A percentile compares a stretch with the other conserved stretches of the same genome.
phyloP scores from a whole-genome alignment of 2,888 invertebrate genomes.

The Rhagonycha lutea region DNA sequence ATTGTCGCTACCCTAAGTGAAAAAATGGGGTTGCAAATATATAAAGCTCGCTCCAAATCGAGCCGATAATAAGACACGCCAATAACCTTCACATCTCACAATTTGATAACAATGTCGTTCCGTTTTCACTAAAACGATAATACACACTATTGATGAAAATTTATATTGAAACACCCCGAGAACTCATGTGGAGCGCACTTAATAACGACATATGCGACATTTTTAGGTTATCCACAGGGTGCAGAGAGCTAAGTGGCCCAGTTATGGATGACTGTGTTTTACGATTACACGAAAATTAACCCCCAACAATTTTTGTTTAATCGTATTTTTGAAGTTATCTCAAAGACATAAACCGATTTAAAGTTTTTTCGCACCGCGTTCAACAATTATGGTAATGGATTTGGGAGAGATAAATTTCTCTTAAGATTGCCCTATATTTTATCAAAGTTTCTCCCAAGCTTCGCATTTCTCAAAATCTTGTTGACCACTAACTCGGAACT shows the following conservation, averaged over 20 bases:
- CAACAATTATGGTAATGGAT: background rate
- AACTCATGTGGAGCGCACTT: constrained; percentile 17
- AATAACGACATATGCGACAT: constrained; percentile 27
- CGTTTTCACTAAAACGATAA: background rate
- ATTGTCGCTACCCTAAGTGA: constrained; percentile 16
- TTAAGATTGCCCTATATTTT: background rate
- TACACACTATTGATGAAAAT: constrained; percentile 11
- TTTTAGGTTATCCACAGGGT: constrained; percentile 5
- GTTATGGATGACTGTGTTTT: constrained; percentile 6
- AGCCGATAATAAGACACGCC: constrained; percentile 10
- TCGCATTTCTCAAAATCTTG: constrained; percentile 3
- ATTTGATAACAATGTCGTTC: constrained; percentile 13
- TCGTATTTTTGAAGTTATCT: background rate
- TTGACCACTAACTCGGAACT: constrained; percentile 16
- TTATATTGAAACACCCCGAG: constrained; percentile 13
- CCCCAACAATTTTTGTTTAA: background rate
- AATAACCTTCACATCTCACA: constrained; percentile 4
- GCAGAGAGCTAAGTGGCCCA: constrained; percentile 11
- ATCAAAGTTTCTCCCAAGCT: background rate
- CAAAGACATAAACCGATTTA: background rate
- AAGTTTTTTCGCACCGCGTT: background rate
- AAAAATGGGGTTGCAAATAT: constrained; percentile 27
- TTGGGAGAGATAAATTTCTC: background rate
- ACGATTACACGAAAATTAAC: background rate
- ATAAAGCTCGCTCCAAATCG: constrained; percentile 18